Conservation (phyloP, 2,888 invertebrate species). For the Pelosia muscerda region DNA sequence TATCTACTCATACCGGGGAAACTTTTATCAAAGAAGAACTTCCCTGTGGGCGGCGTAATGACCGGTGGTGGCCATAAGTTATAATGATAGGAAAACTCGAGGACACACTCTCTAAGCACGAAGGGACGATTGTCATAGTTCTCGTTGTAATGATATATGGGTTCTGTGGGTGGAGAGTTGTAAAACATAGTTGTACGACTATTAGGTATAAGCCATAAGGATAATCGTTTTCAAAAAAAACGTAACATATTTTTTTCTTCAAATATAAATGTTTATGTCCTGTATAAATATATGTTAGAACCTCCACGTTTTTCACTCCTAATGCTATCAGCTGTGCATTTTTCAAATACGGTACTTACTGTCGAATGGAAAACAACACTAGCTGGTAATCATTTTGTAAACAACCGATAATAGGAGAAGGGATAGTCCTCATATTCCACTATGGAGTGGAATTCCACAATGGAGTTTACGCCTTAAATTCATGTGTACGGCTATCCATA, state of each 20-base stretch:
- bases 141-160: constrained; percentile 27
- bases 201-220: neutral
- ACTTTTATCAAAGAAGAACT: constrained; percentile 46
- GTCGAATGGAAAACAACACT: too few relatives aligned
- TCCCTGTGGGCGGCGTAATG: constrained; percentile 39
- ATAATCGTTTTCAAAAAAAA: neutral
- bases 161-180: constrained; percentile 11
- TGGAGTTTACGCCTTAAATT: too few relatives aligned
- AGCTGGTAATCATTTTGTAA: too few relatives aligned
- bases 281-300: neutral
- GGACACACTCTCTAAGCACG: constrained; percentile 38
- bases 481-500: too few relatives aligned
- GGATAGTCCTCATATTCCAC: too few relatives aligned
- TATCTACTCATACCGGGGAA: constrained; percentile 15
- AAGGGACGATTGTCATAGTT: constrained; percentile 38
- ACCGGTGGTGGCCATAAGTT: constrained; percentile 55
- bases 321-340: too few relatives aligned
- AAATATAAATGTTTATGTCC: neutral
- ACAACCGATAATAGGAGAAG: too few relatives aligned
- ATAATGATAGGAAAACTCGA: constrained; percentile 55
- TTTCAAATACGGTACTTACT: too few relatives aligned
- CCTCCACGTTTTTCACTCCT: too few relatives aligned
- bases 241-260: neutral
- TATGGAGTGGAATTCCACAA: too few relatives aligned
- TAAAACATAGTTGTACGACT: constrained; percentile 5